These are phyloP conservation scores for Drosophila nigromelanica DNA, from an alignment of 1,140 invertebrate species.

Conservation along the genomic window DNA sequence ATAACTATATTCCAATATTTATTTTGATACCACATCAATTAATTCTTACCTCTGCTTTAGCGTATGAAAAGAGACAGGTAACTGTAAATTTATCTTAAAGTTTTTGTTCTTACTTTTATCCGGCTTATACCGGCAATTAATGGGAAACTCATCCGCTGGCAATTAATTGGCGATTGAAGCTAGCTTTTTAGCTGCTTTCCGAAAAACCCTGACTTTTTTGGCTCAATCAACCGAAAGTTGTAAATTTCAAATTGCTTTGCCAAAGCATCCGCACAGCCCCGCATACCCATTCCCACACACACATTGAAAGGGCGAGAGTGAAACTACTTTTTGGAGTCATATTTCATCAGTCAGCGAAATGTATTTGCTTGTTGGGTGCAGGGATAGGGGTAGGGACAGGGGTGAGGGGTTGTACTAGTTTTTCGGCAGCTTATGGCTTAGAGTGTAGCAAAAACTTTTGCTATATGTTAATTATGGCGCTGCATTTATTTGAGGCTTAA, in stretches of 20 bases:
- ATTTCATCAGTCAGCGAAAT: conserved; percentile 41
- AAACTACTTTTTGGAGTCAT: conserved; percentile 42
- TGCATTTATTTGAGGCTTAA: conserved; percentile 81
- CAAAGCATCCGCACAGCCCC: background rate
- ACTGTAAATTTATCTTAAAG: background rate
- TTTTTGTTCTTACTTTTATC: background rate
- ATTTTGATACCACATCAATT: background rate
- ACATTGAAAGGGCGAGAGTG: background rate
- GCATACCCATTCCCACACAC: background rate
- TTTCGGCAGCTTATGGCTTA: conserved; percentile 54
- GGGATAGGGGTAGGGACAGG: background rate
- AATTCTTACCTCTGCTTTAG: background rate
- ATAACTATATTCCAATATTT: background rate
- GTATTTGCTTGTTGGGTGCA: conserved; percentile 9
- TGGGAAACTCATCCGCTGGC: conserved; percentile 15
- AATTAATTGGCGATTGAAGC: conserved; percentile 37
- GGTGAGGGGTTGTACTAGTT: conserved; percentile 22
- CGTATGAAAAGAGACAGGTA: background rate
- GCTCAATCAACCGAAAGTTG: conserved; percentile 52
- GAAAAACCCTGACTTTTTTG: conserved; percentile 8
- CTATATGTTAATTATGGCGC: conserved; percentile 80
- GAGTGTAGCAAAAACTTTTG: conserved; percentile 67
- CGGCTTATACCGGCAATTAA: conserved; percentile 13
- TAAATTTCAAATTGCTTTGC: conserved; percentile 52
- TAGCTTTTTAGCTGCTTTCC: background rate